Conservation (phyloP, 2,797 vertebrate species). For the Cuniculus paca region DNA sequence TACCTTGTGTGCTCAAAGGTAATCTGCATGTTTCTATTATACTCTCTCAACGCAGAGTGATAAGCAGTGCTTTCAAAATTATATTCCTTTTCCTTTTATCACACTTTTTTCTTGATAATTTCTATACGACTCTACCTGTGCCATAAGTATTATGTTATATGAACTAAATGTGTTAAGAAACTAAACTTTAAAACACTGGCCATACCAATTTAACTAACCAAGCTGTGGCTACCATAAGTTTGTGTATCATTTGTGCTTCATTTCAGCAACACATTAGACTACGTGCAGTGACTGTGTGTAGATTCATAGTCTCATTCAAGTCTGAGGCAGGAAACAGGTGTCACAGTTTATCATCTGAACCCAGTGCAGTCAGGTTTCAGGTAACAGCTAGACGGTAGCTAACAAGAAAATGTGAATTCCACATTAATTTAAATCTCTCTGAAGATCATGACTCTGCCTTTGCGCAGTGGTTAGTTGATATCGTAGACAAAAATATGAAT, state of each 20-base stretch:
- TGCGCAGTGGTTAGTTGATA: conserved; percentile 60
- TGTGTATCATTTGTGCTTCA: conserved; percentile 68
- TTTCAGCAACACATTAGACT: conserved; percentile 75
- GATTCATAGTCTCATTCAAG: conserved; percentile 69
- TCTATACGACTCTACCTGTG: conserved; percentile 30
- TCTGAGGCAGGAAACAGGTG: conserved; percentile 79
- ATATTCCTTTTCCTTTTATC: conserved; percentile 42
- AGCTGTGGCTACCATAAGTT: conserved; percentile 55
- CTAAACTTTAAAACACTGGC: conserved; percentile 75
- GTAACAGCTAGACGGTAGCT: conserved; percentile 37
- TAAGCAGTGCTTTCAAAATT: conserved; percentile 30
- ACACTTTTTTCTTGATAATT: conserved; percentile 52
- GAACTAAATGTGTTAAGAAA: conserved; percentile 74
- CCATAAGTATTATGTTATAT: conserved; percentile 3
- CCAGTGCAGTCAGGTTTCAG: conserved; percentile 56
- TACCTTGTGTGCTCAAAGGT: conserved; percentile 79
- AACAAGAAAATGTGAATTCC: conserved; percentile 64
- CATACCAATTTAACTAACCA: conserved; percentile 67
- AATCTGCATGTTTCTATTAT: conserved; percentile 73
- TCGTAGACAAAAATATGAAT: conserved; percentile 10
- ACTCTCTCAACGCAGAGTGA: background rate
- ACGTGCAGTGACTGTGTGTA: conserved; percentile 52
- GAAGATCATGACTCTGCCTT: conserved; percentile 56
- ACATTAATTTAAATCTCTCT: conserved; percentile 44
- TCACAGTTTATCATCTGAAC: conserved; percentile 70